Evolutionary conservation across 2,888 invertebrate species (phyloP).

Genomic region (Sminthurinus aureus): DNA sequence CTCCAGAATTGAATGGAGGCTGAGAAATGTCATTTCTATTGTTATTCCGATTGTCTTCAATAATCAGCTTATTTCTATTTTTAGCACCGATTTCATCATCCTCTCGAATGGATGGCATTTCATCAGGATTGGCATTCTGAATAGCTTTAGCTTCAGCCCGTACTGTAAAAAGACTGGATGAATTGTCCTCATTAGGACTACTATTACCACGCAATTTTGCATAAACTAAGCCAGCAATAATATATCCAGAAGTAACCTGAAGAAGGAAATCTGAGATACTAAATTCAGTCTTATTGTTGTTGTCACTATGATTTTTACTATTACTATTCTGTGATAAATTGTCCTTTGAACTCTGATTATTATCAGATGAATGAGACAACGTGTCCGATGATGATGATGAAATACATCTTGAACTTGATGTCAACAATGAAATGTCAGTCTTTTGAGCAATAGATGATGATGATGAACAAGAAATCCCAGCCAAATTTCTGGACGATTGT

Average conservation of each 20-base stretch:
- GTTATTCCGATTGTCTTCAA: not conserved
- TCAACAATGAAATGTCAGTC: too few relatives aligned
- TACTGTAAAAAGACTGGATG: slow-evolving; percentile 31
- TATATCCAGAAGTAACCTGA: not conserved
- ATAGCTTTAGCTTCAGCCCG: slow-evolving; percentile 52
- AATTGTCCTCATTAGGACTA: not conserved
- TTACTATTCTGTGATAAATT: not conserved
- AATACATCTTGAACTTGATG: not conserved
- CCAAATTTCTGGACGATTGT: too few relatives aligned
- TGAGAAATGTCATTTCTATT: not conserved
- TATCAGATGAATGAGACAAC: not conserved
- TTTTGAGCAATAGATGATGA: too few relatives aligned
- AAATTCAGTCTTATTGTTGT: too few relatives aligned
- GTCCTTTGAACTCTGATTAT: not conserved
- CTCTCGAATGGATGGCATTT: too few relatives aligned
- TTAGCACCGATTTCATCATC: slow-evolving; percentile 4
- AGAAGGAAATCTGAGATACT: not conserved
- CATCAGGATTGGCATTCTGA: slow-evolving; percentile 36
- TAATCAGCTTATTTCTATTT: not conserved
- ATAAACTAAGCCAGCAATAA: not conserved
- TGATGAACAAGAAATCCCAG: too few relatives aligned
- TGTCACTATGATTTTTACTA: too few relatives aligned
- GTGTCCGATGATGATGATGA: not conserved
- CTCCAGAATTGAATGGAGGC: not conserved
- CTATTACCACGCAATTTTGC: not conserved